Evolutionary conservation across 2,113 vertebrate genomes (phyloP).

Genomic region (Alosa alosa): DNA sequence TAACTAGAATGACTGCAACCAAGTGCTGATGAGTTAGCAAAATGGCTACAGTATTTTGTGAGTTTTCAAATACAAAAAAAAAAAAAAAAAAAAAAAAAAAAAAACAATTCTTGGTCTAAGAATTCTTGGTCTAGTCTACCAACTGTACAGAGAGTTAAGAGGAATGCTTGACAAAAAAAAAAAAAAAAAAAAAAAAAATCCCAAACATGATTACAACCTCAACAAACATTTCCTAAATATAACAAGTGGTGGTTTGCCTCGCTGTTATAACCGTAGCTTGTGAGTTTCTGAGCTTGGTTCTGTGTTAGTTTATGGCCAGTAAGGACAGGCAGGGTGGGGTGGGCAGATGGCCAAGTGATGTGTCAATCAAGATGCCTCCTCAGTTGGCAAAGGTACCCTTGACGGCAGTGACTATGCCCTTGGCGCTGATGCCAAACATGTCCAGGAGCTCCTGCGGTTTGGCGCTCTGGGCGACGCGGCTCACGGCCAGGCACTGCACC

Average conservation of each 20-base stretch:
- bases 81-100: not conserved
- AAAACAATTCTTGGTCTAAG: not conserved
- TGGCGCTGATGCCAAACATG: slow-evolving; percentile 78
- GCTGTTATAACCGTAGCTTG: slow-evolving; percentile 8
- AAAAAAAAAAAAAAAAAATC: not conserved
- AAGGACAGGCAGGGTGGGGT: not conserved
- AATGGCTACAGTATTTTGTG: not conserved
- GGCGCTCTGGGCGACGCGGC: slow-evolving; percentile 74
- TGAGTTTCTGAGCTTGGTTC: not conserved
- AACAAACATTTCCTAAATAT: not conserved
- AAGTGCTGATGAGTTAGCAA: not conserved
- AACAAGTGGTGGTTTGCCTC: not conserved
- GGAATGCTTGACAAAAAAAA: not conserved
- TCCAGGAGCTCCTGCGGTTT: slow-evolving; percentile 79
- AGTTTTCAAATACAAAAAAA: not conserved
- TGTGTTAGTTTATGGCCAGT: not conserved
- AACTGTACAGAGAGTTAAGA: not conserved
- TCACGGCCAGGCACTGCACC: slow-evolving; percentile 77
- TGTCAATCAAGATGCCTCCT: slow-evolving; percentile 25
- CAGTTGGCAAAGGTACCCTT: slow-evolving; percentile 72
- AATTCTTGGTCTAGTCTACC: not conserved
- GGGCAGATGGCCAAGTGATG: not conserved
- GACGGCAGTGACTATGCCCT: slow-evolving; percentile 74
- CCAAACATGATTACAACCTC: not conserved
- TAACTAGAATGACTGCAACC: not conserved